Conservation (phyloP, 2,888 invertebrate genomes). For the Cheilosia impressa region DNA sequence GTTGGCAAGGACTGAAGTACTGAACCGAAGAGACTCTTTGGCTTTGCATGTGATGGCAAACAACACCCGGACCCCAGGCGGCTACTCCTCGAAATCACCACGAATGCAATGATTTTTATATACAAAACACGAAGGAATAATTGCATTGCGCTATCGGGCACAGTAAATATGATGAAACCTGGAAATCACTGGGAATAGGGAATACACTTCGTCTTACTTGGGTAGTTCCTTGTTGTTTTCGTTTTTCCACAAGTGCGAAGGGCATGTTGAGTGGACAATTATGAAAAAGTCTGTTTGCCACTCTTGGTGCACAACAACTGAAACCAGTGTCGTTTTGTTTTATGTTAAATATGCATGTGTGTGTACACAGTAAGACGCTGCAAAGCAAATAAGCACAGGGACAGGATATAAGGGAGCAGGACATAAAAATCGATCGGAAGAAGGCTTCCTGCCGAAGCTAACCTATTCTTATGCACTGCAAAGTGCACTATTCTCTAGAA, state of each 20-base stretch:
- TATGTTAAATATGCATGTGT: slow-evolving; percentile 6
- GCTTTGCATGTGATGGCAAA: slow-evolving; percentile 28
- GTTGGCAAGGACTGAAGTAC: slow-evolving; percentile 9
- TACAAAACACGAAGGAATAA: slow-evolving; percentile 57
- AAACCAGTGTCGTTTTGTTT: slow-evolving; percentile 11
- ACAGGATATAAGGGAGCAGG: slow-evolving; percentile 21
- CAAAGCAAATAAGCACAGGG: slow-evolving; percentile 47
- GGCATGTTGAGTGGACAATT: slow-evolving; percentile 55
- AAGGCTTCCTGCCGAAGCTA: slow-evolving; percentile 38
- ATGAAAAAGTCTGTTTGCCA: slow-evolving; percentile 46
- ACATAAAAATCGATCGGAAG: slow-evolving; percentile 50
- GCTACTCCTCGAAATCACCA: slow-evolving; percentile 11
- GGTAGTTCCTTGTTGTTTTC: slow-evolving; percentile 34
- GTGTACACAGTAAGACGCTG: slow-evolving; percentile 18
- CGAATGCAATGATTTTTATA: slow-evolving; percentile 13
- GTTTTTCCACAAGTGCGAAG: slow-evolving; percentile 37
- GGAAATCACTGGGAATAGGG: slow-evolving; percentile 28
- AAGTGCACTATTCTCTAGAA: slow-evolving; percentile 53
- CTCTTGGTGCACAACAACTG: slow-evolving; percentile 24
- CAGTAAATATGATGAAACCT: slow-evolving; percentile 49
- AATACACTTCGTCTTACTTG: slow-evolving; percentile 14
- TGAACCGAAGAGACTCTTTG: slow-evolving; percentile 14
- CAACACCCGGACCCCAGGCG: slow-evolving; percentile 13
- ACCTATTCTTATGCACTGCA: slow-evolving; percentile 12
- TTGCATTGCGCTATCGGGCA: slow-evolving; percentile 68